phyloP scores from a whole-genome alignment of 2,113 vertebrate species.

The Apodemus sylvaticus region DNA sequence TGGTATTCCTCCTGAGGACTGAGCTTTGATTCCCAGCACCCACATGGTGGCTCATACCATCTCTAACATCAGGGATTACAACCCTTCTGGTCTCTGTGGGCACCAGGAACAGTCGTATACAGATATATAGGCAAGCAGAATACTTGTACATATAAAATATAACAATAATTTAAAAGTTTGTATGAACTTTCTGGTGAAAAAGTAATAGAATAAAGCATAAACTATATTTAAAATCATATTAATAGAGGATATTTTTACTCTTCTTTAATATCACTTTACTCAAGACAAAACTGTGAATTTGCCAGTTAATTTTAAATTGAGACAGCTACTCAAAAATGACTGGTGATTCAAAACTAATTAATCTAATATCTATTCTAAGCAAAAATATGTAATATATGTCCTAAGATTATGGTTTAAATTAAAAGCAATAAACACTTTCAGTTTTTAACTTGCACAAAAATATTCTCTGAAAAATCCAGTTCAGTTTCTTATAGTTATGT shows the following conservation, averaged over 20 bases:
- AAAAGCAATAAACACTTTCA: neutral
- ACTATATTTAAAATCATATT: neutral
- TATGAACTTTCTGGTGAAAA: constrained; percentile 6
- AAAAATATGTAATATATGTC: neutral
- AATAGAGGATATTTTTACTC: neutral
- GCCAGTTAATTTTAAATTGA: constrained; percentile 1
- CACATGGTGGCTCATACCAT: neutral
- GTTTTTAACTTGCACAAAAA: neutral
- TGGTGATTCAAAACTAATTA: neutral
- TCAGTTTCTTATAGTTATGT: neutral
- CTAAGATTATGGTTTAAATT: neutral
- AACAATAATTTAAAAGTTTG: neutral
- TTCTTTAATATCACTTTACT: constrained; percentile 18
- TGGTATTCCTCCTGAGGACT: neutral
- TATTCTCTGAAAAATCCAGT: neutral
- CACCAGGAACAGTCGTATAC: neutral
- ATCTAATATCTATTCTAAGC: neutral
- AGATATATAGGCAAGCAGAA: neutral
- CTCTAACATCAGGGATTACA: neutral
- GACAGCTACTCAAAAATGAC: neutral
- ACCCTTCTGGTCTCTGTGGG: neutral
- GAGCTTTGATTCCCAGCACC: neutral
- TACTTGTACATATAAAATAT: neutral
- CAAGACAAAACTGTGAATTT: neutral
- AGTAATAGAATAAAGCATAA: neutral